Evolutionary conservation across 2,113 vertebrate species (phyloP), one percentile per base, ranked within the genome.

Genomic region (Neomonachus schauinslandi): DNA sequence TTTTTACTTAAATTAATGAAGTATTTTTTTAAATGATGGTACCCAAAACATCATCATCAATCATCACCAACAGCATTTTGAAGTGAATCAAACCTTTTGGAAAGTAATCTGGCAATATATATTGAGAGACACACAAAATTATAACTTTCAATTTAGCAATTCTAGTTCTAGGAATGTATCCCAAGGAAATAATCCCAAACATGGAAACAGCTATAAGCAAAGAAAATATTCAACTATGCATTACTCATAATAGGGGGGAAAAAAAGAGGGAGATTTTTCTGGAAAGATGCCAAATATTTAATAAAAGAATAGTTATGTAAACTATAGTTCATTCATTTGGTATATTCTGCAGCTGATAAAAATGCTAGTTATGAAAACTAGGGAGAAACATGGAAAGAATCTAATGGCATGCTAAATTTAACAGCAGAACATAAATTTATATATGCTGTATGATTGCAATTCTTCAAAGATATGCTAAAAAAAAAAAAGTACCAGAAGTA

Each of bases 31-130:
- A 69, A 74, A 55, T 79, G 14, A 51, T 39, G 9, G 8, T 77
- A 39, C 33, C 19, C 36, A 92, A 96, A 86, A 15, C 10, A 84
- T 51, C 16, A 77, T 67, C n/a, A 76, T 53, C 42, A 81, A 1
- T 82, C 65, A 93, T 53, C 53, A 95, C 19, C 61, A 72, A 31
- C 2, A 89, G 53, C 69, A 94, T 85, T 97, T 95, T 49, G 69
- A 93, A 96, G 15, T n/a, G 36, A 95, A 85, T 69, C 63, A 95
- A 31, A 71, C 33, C 81, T 93, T 92, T 88, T 95, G 76, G n/a
- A 93, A 92, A 95, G 42, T 36, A 77, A 89, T 61, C 79, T 63
- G 31, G 59, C 22, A 53, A 69, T 80, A 63, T 67, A 61, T 39
- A 26, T 77, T 46, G 46, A 71, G 16, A 94, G 36, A 69, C 13